Evolutionary conservation across 2,797 vertebrate species (phyloP), one percentile per base, ranked within the genome.

Genomic region (Ambastaia sidthimunki): DNA sequence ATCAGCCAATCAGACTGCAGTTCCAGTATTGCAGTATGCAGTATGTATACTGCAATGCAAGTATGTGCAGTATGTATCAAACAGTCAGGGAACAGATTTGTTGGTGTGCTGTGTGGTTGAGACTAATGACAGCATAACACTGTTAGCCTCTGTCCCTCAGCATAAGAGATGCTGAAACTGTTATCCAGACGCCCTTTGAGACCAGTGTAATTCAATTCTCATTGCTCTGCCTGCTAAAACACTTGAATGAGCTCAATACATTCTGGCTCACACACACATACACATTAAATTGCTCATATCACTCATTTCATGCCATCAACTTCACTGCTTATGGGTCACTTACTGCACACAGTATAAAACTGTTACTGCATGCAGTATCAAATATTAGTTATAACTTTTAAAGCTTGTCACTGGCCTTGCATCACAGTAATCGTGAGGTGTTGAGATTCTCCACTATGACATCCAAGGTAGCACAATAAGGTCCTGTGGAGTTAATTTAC

Each of bases 311-410:
- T 7, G 0, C 9, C 25, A 6, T 66, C 13, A 54, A 25, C 13
- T 54, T 75, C 15, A 54, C n/a, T n/a, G 48, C 62, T 37, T 23
- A 34, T 15, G 16, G 60, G 60, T 63, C 60, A 3, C 16, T 34
- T 37, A 37, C 60, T 63, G 60, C 60, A 1, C n/a, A 3, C 31
- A 63, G 60, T 41, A 66, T 66, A n/a, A 63, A 63, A 63, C 28
- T 18, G 9, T 7, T 6, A 54, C 15, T 54, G 28, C 5, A 15
- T 13, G 6, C 50, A 44, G 50, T 67, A 67, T 76, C 21, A 31
- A 77, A 59, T 47, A 77, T 68, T 59, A 13, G 67, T 74, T 18
- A 18, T 65, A 52, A 52, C 28, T 75, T 66, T 75, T 41, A 19
- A 76, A 76, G 7, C 34, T 57, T 25, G 21, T 47, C 31, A 2